A percentile compares a stretch with the other conserved stretches of the same genome.
Evolutionary conservation across 2,888 invertebrate genomes (phyloP).

Genomic region (Teleogryllus oceanicus): DNA sequence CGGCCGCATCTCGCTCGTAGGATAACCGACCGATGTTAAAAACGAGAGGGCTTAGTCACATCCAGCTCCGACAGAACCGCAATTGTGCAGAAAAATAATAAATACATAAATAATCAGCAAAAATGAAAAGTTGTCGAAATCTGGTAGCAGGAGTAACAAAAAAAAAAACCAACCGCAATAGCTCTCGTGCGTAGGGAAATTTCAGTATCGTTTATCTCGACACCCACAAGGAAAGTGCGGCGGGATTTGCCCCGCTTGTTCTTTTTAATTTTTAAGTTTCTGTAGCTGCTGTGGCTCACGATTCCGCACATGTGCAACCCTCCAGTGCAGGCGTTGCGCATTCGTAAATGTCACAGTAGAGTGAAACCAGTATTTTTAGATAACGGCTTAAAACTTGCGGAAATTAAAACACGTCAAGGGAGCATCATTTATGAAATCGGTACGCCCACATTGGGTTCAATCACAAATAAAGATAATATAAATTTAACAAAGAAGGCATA

Average conservation of each 20-base stretch:
- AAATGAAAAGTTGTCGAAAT: slow-evolving; percentile 27
- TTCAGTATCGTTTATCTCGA: slow-evolving; percentile 5
- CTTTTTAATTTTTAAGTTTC: not conserved
- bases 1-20: not conserved
- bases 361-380: no score
- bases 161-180: slow-evolving; percentile 25
- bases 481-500: not conserved
- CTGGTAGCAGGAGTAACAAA: slow-evolving; percentile 22
- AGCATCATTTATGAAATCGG: no score
- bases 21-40: not conserved
- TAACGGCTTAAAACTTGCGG: no score
- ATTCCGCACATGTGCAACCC: not conserved
- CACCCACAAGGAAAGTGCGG: slow-evolving; percentile 6
- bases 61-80: not conserved
- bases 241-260: slow-evolving; percentile 11
- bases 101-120: slow-evolving; percentile 21
- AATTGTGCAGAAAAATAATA: slow-evolving; percentile 19
- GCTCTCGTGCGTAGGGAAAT: slow-evolving; percentile 26
- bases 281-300: slow-evolving; percentile 9
- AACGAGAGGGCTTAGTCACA: not conserved
- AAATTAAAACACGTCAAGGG: no score
- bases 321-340: not conserved
- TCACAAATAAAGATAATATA: no score
- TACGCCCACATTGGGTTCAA: not conserved
- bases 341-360: not conserved